These are phyloP conservation scores for Hyposmocoma kahamanoa DNA, from an alignment of 1,140 invertebrate species.

Conservation along the genomic window DNA sequence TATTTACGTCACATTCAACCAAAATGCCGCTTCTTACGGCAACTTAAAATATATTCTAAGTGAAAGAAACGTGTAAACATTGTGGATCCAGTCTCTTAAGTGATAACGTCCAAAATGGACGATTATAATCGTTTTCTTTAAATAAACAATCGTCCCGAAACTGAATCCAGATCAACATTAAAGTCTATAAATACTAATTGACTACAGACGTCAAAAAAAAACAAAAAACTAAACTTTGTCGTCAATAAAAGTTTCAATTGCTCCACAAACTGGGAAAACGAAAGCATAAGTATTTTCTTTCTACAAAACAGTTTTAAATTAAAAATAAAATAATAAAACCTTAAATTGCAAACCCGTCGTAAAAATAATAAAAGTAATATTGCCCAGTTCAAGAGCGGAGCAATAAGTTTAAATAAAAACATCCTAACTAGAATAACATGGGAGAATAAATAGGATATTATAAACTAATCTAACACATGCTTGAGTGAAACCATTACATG, in stretches of 20 bases:
- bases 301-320: constrained; percentile 17
- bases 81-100: constrained; percentile 25
- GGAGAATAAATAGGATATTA: constrained; percentile 35
- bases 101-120: too few species aligned
- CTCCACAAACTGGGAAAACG: constrained; percentile 19
- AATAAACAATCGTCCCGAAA: constrained; percentile 9
- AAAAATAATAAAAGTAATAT: constrained; percentile 23
- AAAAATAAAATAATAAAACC: constrained; percentile 15
- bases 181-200: constrained; percentile 44
- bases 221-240: constrained; percentile 24
- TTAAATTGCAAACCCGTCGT: constrained; percentile 13
- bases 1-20: constrained; percentile 8
- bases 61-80: constrained; percentile 24
- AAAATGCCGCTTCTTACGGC: constrained; percentile 34
- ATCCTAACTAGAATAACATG: constrained; percentile 32
- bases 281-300: constrained; percentile 28
- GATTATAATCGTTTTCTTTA: neutral
- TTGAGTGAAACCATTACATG: constrained; percentile 1
- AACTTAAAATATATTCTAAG: constrained; percentile 23
- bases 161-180: constrained; percentile 32
- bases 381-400: constrained; percentile 16
- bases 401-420: constrained; percentile 28
- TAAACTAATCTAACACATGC: constrained; percentile 22
- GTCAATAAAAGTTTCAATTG: constrained; percentile 13
- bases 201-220: constrained; percentile 35